These are phyloP conservation scores for Drosophila subquinaria DNA, from an alignment of 2,888 invertebrate genomes.

Conservation along the genomic window DNA sequence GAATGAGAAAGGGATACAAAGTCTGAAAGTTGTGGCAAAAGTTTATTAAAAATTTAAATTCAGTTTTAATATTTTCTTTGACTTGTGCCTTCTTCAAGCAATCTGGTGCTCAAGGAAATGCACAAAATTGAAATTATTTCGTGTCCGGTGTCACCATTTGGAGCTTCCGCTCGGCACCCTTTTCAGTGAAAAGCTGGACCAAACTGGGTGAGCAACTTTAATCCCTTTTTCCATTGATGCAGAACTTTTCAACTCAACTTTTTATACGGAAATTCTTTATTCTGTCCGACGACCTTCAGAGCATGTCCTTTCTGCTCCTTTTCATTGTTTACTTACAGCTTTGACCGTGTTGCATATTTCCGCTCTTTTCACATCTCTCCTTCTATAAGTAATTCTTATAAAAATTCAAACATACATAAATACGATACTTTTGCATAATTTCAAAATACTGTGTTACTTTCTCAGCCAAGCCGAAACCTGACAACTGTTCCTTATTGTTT, in stretches of 20 bases:
- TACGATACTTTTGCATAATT: conserved; percentile 51
- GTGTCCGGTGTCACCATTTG: conserved; percentile 81
- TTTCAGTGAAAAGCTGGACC: conserved; percentile 23
- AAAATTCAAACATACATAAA: conserved; percentile 2
- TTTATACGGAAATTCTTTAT: conserved; percentile 68
- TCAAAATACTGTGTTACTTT: conserved; percentile 5
- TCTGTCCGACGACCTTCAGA: conserved; percentile 49
- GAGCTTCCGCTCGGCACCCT: conserved; percentile 65
- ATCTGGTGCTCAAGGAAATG: conserved; percentile 73
- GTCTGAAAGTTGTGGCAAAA: conserved; percentile 63
- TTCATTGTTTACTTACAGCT: conserved; percentile 35
- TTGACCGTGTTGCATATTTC: conserved; percentile 53
- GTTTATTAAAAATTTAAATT: conserved; percentile 83
- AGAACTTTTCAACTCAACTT: conserved; percentile 49
- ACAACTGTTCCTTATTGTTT: conserved; percentile 19
- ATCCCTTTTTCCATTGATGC: conserved; percentile 65
- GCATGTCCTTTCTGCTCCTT: conserved; percentile 28
- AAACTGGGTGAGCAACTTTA: conserved; percentile 42
- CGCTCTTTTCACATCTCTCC: conserved; percentile 29
- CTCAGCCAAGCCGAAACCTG: background rate
- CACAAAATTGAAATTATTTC: conserved; percentile 81
- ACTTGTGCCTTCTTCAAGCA: conserved; percentile 47
- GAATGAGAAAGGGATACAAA: background rate
- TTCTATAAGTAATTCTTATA: background rate
- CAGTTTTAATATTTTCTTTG: conserved; percentile 67